These are phyloP conservation scores for Dipus sagitta DNA, from an alignment of 2,797 vertebrate genomes.

Conservation along the genomic window DNA sequence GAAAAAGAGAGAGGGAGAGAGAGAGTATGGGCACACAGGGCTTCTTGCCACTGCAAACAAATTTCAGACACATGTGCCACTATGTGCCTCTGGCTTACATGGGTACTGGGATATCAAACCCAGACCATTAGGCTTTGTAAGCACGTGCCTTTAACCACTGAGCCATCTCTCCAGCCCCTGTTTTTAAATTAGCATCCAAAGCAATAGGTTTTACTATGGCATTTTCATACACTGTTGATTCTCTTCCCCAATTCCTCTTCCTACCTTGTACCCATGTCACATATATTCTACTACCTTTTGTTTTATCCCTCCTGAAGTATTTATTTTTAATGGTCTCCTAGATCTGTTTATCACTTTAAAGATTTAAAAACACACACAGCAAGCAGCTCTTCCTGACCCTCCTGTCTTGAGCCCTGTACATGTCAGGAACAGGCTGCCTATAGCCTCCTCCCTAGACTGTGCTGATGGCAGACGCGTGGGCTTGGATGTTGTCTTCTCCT, in stretches of 20 bases:
- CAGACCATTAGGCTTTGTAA: too few relatives aligned
- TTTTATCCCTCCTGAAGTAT: background rate
- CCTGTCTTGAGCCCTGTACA: too few relatives aligned
- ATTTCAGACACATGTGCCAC: too few relatives aligned
- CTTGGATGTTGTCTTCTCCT: background rate
- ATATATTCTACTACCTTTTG: background rate
- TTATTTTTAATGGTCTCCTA: background rate
- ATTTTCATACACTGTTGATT: background rate
- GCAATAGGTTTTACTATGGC: background rate
- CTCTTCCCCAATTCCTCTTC: background rate
- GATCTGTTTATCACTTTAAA: background rate
- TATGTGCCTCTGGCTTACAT: too few relatives aligned
- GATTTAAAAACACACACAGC: background rate
- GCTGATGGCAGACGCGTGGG: accelerated
- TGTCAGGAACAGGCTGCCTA: background rate
- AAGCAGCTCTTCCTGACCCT: background rate
- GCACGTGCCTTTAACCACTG: too few relatives aligned
- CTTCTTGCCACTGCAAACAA: too few relatives aligned
- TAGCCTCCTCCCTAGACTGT: background rate
- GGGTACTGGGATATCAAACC: too few relatives aligned
- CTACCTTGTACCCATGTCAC: background rate
- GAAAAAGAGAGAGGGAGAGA: too few relatives aligned
- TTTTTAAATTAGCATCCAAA: background rate
- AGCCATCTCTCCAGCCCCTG: too few relatives aligned
- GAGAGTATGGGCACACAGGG: too few relatives aligned